Percentiles rank a stretch among this genome's conserved stretches.
Conservation (phyloP, 2,797 vertebrate species). For the Enteromius fasciolatus region DNA sequence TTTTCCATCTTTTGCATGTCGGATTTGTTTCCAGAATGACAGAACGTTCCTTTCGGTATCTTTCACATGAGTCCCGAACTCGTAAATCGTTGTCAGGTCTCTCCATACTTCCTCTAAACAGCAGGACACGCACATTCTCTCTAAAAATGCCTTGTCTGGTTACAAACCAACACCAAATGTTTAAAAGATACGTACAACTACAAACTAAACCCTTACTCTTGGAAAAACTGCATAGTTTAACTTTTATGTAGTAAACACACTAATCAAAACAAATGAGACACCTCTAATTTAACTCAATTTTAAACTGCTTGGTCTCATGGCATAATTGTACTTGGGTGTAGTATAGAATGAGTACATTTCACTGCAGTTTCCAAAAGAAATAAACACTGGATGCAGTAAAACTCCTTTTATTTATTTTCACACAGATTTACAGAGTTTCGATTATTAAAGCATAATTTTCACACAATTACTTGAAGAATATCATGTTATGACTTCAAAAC, state of each 20-base stretch:
- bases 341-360: too few relatives aligned
- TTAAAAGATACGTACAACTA: neutral
- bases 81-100: slow-evolving; percentile 32
- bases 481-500: too few relatives aligned
- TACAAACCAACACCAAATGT: slow-evolving; percentile 15
- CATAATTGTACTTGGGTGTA: too few relatives aligned
- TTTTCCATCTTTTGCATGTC: slow-evolving; percentile 21
- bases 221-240: neutral
- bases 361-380: too few relatives aligned
- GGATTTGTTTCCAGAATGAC: slow-evolving; percentile 31
- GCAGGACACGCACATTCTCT: neutral
- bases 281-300: neutral
- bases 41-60: slow-evolving; percentile 31
- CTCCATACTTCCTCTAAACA: slow-evolving; percentile 6
- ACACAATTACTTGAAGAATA: too few relatives aligned
- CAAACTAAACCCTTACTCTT: neutral
- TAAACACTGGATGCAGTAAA: too few relatives aligned
- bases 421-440: too few relatives aligned
- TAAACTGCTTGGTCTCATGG: neutral
- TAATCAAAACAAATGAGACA: too few relatives aligned
- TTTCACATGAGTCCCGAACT: slow-evolving; percentile 19
- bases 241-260: too few relatives aligned
- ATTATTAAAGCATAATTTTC: too few relatives aligned
- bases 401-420: too few relatives aligned
- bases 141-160: neutral